These are phyloP conservation scores for Pristionchus exspectatus DNA, from an alignment of 2,888 invertebrate genomes.

Conservation along the genomic window DNA sequence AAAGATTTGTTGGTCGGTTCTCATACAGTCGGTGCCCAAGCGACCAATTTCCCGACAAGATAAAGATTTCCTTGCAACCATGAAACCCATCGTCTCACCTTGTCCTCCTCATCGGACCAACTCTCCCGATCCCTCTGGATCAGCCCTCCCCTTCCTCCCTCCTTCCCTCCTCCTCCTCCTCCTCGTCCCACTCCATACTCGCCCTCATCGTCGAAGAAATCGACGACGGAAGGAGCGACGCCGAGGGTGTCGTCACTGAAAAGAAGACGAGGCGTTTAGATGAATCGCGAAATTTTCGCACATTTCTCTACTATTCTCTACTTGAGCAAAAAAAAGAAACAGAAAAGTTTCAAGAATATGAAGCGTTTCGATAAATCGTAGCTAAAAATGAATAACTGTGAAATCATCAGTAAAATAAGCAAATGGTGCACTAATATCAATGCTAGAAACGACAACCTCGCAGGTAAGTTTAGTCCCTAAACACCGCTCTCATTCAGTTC, in stretches of 20 bases:
- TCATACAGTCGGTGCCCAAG: no score
- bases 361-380: not conserved
- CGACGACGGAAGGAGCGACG: constrained; percentile 44
- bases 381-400: not conserved
- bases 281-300: not conserved
- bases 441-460: not conserved
- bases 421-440: not conserved
- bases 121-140: not conserved
- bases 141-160: not conserved
- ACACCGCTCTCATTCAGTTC: not conserved
- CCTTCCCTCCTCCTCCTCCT: not conserved
- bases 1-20: no score
- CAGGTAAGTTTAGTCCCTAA: not conserved
- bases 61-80: not conserved
- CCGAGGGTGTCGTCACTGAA: constrained; percentile 47
- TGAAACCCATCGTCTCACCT: not conserved
- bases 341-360: no score
- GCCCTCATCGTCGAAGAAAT: constrained; percentile 43
- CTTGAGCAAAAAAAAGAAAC: no score
- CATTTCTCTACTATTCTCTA: no score
- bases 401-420: no score
- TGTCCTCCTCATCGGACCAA: constrained; percentile 31
- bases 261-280: not conserved
- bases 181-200: constrained; percentile 17
- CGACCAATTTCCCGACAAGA: no score